These are phyloP conservation scores for Hetaerina titia DNA, from an alignment of 2,888 invertebrate genomes.

Conservation along the genomic window DNA sequence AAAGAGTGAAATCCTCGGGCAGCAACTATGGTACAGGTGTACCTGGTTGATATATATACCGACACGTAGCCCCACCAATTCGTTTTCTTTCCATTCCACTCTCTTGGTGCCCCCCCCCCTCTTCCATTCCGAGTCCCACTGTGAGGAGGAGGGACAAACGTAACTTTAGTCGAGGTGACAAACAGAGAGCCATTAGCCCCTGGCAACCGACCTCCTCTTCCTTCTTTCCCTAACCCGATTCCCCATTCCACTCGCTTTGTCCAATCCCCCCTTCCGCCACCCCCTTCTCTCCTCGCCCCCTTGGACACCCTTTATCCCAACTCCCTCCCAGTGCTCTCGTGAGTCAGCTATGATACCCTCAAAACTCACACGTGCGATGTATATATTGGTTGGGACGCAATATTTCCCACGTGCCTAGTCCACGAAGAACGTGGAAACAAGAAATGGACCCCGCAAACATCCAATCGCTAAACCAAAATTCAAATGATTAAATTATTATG, in stretches of 20 bases:
- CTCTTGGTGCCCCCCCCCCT: background rate
- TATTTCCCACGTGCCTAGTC: background rate
- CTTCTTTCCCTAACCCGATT: background rate
- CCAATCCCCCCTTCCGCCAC: constrained; percentile 41
- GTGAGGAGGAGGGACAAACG: constrained; percentile 46
- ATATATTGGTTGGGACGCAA: constrained; percentile 9
- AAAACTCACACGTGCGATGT: constrained; percentile 16
- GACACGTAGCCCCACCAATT: background rate
- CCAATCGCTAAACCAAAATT: too few species aligned
- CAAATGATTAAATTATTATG: too few species aligned
- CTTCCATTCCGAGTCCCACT: constrained; percentile 1
- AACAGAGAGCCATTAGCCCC: constrained; percentile 71
- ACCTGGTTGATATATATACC: background rate
- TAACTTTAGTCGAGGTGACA: constrained; percentile 70
- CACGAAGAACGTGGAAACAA: too few species aligned
- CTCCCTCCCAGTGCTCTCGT: background rate
- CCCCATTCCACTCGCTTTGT: constrained; percentile 9
- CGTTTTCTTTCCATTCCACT: background rate
- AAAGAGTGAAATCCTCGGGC: background rate
- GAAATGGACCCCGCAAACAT: too few species aligned
- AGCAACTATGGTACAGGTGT: background rate
- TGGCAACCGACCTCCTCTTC: constrained; percentile 42
- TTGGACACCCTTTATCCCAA: constrained; percentile 45
- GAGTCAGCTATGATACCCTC: background rate
- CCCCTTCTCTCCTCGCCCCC: background rate